These are phyloP conservation scores for Trichonephila inaurata DNA, from an alignment of 1,140 invertebrate genomes.

Conservation along the genomic window DNA sequence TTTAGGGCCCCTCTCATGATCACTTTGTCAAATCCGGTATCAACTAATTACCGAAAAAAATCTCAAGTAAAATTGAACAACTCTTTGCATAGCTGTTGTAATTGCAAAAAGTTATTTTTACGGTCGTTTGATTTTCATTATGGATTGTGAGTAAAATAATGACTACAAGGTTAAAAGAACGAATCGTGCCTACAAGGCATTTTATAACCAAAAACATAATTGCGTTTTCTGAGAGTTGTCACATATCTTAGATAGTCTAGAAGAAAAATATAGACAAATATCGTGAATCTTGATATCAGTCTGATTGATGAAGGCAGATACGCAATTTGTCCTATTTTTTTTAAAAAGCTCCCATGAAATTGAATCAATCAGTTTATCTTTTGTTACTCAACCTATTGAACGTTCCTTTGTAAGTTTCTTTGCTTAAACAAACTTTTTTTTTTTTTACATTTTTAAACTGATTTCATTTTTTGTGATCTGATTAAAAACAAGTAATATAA, in stretches of 20 bases:
- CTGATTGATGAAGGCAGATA: background rate
- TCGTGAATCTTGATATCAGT: background rate
- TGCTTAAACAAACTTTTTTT: background rate
- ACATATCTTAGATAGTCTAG: background rate
- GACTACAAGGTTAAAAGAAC: slow-evolving; percentile 48
- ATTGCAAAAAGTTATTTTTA: slow-evolving; percentile 6
- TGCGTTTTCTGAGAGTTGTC: background rate
- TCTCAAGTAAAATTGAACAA: slow-evolving; percentile 13
- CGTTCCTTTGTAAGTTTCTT: background rate
- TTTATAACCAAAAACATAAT: slow-evolving; percentile 23
- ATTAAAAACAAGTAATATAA: no score
- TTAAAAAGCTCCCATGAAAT: background rate
- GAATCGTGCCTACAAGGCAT: slow-evolving; percentile 18
- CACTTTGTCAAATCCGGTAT: slow-evolving; percentile 35
- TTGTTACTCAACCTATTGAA: background rate
- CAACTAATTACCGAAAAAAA: slow-evolving; percentile 16
- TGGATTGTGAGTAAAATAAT: background rate
- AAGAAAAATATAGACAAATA: background rate
- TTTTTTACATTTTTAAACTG: no score
- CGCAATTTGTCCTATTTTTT: background rate
- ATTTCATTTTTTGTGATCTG: no score
- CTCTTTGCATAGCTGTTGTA: slow-evolving; percentile 46
- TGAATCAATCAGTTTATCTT: background rate
- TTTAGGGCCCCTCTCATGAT: background rate
- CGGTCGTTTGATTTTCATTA: background rate